Evolutionary conservation across 2,797 vertebrate genomes (phyloP), one percentile per base, ranked within the genome.

Genomic region (Sparidentex hasta): DNA sequence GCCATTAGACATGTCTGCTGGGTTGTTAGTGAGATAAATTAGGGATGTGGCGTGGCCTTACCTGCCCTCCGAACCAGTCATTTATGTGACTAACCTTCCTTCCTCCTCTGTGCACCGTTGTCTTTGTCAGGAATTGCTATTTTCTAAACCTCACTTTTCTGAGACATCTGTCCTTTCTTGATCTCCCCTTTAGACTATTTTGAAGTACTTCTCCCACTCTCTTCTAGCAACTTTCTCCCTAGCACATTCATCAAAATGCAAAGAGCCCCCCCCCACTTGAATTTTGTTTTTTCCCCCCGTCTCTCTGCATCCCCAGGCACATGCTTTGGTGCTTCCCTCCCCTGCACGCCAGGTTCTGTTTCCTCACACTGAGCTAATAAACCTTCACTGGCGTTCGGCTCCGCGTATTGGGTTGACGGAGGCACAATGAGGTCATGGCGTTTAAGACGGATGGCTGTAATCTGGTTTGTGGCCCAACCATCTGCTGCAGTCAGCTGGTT

Each of bases 401-500:
- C 21, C 47, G 69, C 46, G 16, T 73, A 83, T 70, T 71, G 82
- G 84, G 80, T 78, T 69, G 66, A 69, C 58, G 11, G 69, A 79
- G 78, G 78, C 88, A 75, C 90, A 95, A 94, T 89, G 92, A 94
- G 95, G 95, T 94, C 94, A 94, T 66, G 13, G 72, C 70, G 66
- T 77, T 93, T 91, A 94, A 95, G 95, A 94, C 78, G 90, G 90
- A 95, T 95, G 88, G 87, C 77, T 92, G 83, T 95, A 95, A 96
- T 95, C 94, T 93, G 82, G 88, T 92, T 91, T 92, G 92, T 81
- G 74, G 84, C 87, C 86, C 59, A 50, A 78, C 93, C 95, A 95
- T 95, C 95, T 95, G 95, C 92, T 90, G 78, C 64, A 92, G 92
- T 95, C 94, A 95, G 93, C 94, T 93, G 93, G 71, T 84, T 80